A percentile compares a stretch with the other conserved stretches of the same genome.
phyloP scores from a whole-genome alignment of 1,140 invertebrate genomes.

The Carposina sasakii region DNA sequence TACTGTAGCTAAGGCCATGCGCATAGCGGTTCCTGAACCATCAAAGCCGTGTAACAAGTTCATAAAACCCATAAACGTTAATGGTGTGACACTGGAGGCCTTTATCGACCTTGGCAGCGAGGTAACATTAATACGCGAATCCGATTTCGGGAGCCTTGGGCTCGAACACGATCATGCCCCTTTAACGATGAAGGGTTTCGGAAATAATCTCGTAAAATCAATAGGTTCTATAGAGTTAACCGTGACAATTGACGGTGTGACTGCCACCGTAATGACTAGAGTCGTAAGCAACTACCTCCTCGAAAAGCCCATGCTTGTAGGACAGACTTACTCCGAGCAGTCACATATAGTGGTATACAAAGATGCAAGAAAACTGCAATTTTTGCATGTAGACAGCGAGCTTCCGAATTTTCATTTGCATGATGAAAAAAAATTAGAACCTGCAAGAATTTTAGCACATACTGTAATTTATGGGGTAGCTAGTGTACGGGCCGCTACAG shows the following conservation, averaged over 20 bases:
- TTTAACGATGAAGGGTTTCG: slow-evolving; percentile 22
- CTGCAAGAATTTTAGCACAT: neutral
- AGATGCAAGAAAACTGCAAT: slow-evolving; percentile 13
- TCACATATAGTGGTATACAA: slow-evolving; percentile 20
- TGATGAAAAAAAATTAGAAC: slow-evolving; percentile 3
- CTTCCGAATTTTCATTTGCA: neutral
- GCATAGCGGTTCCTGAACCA: too few relatives aligned
- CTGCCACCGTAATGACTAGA: slow-evolving; percentile 13
- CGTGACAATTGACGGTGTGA: slow-evolving; percentile 19
- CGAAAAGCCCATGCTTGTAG: slow-evolving; percentile 17
- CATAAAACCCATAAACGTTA: slow-evolving; percentile 9
- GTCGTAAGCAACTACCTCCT: slow-evolving; percentile 17
- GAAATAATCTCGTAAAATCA: slow-evolving; percentile 16
- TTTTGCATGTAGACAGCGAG: slow-evolving; percentile 7
- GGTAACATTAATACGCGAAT: slow-evolving; percentile 12
- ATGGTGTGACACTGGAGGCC: neutral
- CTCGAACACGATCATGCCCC: slow-evolving; percentile 13
- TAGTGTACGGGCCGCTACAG: slow-evolving; percentile 4
- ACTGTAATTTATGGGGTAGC: slow-evolving; percentile 8
- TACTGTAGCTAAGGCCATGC: slow-evolving; percentile 7
- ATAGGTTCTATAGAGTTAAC: slow-evolving; percentile 12
- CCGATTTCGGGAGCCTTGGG: slow-evolving; percentile 2
- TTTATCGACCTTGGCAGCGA: slow-evolving; percentile 21
- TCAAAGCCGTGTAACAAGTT: slow-evolving; percentile 9
- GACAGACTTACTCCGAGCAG: slow-evolving; percentile 20